A percentile compares a stretch with the other conserved stretches of the same genome.
Evolutionary conservation across 2,113 vertebrate genomes (phyloP).

Genomic region (Trematomus loennbergii): DNA sequence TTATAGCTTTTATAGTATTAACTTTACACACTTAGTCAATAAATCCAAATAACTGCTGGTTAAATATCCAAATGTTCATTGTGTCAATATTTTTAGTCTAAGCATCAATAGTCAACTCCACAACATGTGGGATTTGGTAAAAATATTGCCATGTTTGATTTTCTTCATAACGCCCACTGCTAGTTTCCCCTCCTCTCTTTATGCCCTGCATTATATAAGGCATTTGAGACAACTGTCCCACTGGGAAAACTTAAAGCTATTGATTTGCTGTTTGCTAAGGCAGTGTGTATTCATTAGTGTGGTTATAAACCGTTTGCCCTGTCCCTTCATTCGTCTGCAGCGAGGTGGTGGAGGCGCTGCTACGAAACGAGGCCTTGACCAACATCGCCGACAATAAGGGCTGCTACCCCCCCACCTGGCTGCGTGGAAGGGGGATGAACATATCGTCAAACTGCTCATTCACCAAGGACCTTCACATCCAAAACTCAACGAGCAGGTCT

Average conservation of each 20-base stretch:
- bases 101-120: too few species aligned
- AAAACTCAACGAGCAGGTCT: constrained; percentile 97
- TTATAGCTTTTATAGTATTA: too few species aligned
- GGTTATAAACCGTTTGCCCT: not conserved
- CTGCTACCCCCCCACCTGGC: constrained; percentile 97
- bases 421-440: constrained; percentile 97
- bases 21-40: too few species aligned
- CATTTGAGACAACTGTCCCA: constrained; percentile 35
- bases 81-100: too few species aligned
- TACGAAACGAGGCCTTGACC: constrained; percentile 95
- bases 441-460: constrained; percentile 94
- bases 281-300: constrained; percentile 43
- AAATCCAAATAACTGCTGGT: too few species aligned
- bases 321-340: constrained; percentile 75
- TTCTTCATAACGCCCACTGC: too few species aligned
- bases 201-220: constrained; percentile 17
- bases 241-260: constrained; percentile 48
- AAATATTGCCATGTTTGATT: too few species aligned
- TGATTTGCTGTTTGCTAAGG: constrained; percentile 40
- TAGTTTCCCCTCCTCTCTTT: constrained; percentile 3
- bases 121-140: too few species aligned
- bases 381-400: constrained; percentile 98
- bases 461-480: constrained; percentile 96
- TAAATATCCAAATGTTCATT: too few species aligned
- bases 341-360: constrained; percentile 93